phyloP scores from a whole-genome alignment of 2,888 invertebrate species.

The Acleris sparsana region DNA sequence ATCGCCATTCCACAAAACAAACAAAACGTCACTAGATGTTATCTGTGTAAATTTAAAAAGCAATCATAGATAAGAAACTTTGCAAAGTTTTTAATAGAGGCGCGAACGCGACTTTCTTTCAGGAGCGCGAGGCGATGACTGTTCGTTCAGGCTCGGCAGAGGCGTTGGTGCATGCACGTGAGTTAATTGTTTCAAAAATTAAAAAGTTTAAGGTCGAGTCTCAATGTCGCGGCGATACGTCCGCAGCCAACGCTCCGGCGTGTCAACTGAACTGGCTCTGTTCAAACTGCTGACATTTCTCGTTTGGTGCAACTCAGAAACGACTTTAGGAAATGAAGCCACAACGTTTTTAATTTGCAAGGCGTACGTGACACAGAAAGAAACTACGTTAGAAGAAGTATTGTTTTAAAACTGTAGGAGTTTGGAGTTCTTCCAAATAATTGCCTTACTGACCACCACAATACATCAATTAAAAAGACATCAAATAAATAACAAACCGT shows the following conservation, averaged over 20 bases:
- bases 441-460: conserved; percentile 19
- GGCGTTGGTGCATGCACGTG: conserved; percentile 34
- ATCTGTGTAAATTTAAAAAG: conserved; percentile 44
- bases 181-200: conserved; percentile 44
- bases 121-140: conserved; percentile 25
- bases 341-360: conserved; percentile 16
- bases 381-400: neutral
- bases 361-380: conserved; percentile 11
- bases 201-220: conserved; percentile 52
- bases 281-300: conserved; percentile 41
- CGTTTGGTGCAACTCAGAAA: conserved; percentile 18
- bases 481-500: conserved; percentile 24
- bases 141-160: conserved; percentile 20
- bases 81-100: conserved; percentile 16
- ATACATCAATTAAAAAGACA: conserved; percentile 30
- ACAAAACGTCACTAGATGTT: conserved; percentile 55
- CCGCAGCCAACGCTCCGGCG: conserved; percentile 53
- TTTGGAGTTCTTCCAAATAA: conserved; percentile 6
- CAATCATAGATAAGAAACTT: conserved; percentile 38
- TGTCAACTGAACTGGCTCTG: conserved; percentile 58
- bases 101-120: conserved; percentile 33
- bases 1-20: conserved; percentile 70
- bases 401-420: neutral
- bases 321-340: conserved; percentile 26
- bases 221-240: conserved; percentile 50